Percentiles rank a stretch among this genome's conserved stretches.
Conservation (phyloP, 2,797 vertebrate genomes). For the Buceros bicornis region DNA sequence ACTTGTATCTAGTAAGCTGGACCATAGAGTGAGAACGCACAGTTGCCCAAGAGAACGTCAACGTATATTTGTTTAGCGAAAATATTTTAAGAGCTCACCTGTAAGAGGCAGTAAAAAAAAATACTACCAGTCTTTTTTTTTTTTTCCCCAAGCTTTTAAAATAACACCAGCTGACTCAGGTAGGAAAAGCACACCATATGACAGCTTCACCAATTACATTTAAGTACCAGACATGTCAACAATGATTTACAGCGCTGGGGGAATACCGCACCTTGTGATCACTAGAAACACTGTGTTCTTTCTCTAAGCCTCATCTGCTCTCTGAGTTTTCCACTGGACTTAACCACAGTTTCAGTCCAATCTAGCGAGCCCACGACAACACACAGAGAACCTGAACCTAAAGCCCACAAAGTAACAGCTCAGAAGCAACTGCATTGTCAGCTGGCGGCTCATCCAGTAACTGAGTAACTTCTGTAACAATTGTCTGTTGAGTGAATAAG, state of each 20-base stretch:
- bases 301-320: not conserved
- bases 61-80: not conserved
- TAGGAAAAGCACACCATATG: not conserved
- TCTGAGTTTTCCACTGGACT: not conserved
- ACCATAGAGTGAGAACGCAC: not conserved
- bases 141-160: not conserved
- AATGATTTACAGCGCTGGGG: not conserved
- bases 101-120: not conserved
- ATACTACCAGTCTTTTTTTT: not conserved
- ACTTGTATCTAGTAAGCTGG: not conserved
- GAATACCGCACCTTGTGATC: fast-evolving
- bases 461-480: not conserved
- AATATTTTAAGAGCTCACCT: constrained; percentile 2
- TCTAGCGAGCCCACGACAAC: not conserved
- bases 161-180: not conserved
- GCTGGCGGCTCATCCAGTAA: not conserved
- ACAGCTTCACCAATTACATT: not conserved
- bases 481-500: not conserved
- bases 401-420: not conserved
- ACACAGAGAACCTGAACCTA: not conserved
- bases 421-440: not conserved
- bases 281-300: not conserved
- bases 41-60: not conserved
- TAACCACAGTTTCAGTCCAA: not conserved
- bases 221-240: not conserved